Percentiles rank a stretch among this genome's conserved stretches.
These are phyloP conservation scores for Dastarcus helophoroides DNA, from an alignment of 2,888 invertebrate genomes.

Conservation along the genomic window DNA sequence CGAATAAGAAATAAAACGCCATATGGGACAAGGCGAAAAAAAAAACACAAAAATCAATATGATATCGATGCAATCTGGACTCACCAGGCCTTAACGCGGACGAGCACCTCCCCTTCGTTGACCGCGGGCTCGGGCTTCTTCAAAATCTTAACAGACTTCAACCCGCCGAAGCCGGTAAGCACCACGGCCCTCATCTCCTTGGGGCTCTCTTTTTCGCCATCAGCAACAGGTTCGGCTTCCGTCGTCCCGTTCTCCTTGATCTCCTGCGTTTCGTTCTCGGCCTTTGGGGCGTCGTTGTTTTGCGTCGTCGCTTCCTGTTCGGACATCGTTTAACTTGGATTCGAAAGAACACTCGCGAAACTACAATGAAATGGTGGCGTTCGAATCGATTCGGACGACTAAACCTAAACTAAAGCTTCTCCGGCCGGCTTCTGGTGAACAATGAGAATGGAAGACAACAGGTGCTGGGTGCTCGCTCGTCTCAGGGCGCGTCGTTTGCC, in stretches of 20 bases:
- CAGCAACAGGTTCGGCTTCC: constrained; percentile 32
- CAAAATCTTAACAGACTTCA: constrained; percentile 73
- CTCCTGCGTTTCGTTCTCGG: constrained; percentile 19
- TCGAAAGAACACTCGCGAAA: too few species aligned
- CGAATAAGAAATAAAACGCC: too few species aligned
- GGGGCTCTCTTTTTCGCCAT: constrained; percentile 43
- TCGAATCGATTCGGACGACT: too few species aligned
- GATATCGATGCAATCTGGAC: too few species aligned
- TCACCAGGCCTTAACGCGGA: constrained; percentile 80
- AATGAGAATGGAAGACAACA: constrained; percentile 26
- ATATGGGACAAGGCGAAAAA: too few species aligned
- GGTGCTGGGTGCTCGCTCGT: constrained; percentile 27
- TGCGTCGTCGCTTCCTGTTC: too few species aligned
- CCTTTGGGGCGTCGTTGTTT: constrained; percentile 10
- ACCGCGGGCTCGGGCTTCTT: constrained; percentile 66
- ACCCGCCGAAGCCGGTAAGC: constrained; percentile 74
- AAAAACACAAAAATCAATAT: too few species aligned
- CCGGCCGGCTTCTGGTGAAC: constrained; percentile 26
- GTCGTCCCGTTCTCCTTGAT: constrained; percentile 39
- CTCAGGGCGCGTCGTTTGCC: constrained; percentile 31
- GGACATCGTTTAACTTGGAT: too few species aligned
- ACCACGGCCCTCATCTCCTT: constrained; percentile 81
- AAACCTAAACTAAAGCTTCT: too few species aligned
- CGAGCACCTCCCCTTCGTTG: constrained; percentile 65
- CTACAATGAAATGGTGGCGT: too few species aligned